Conservation (phyloP, 2,888 invertebrate species). For the Idaea straminata region DNA sequence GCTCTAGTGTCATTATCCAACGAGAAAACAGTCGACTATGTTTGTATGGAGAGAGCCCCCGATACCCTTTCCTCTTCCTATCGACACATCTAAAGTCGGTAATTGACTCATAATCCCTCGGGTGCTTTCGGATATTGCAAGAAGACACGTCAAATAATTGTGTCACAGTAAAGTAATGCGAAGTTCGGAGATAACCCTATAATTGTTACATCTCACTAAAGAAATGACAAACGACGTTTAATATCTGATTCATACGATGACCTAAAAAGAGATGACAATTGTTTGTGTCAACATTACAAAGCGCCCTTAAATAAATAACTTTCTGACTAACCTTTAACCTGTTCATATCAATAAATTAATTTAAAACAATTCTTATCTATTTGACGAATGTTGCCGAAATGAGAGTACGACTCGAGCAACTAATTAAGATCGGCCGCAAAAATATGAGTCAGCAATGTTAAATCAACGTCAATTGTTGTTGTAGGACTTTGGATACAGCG, state of each 20-base stretch:
- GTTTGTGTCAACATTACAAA: conserved; percentile 23
- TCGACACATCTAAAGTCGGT: too few relatives aligned
- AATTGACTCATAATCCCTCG: too few relatives aligned
- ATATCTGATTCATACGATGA: conserved; percentile 1
- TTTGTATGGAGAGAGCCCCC: too few relatives aligned
- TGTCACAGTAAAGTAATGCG: too few relatives aligned
- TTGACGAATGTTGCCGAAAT: conserved; percentile 14
- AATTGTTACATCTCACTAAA: neutral
- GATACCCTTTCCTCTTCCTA: too few relatives aligned
- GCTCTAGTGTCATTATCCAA: too few relatives aligned
- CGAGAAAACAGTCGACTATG: too few relatives aligned
- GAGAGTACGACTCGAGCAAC: neutral
- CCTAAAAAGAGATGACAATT: conserved; percentile 20
- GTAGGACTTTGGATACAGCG: too few relatives aligned
- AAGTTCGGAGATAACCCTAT: too few relatives aligned
- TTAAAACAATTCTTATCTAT: conserved; percentile 35
- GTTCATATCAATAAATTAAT: conserved; percentile 52
- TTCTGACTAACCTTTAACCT: conserved; percentile 37
- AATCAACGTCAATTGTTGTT: too few relatives aligned
- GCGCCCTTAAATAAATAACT: conserved; percentile 36
- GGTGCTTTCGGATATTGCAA: too few relatives aligned
- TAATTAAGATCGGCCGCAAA: neutral
- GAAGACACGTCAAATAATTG: too few relatives aligned
- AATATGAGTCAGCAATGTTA: neutral
- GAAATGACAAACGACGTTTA: neutral